Evolutionary conservation across 2,797 vertebrate genomes (phyloP).

Genomic region (Rhinogobio ventralis): DNA sequence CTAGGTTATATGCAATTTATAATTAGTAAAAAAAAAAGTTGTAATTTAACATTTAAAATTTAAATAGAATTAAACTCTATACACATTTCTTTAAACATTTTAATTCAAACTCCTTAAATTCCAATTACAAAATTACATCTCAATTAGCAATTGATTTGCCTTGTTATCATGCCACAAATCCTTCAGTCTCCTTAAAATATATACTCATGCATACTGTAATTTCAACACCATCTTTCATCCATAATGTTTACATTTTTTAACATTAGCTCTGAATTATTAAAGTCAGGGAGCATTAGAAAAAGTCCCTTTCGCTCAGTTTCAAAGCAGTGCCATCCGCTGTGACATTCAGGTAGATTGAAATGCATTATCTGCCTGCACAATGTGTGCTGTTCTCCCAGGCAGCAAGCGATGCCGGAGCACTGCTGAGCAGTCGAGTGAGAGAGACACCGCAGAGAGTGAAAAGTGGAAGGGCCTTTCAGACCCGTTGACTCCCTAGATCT

Average conservation of each 20-base stretch:
- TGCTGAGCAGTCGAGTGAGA: conserved; percentile 36
- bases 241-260: conserved; percentile 55
- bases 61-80: no score
- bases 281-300: conserved; percentile 46
- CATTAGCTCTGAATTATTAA: conserved; percentile 43
- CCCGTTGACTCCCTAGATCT: conserved; percentile 61
- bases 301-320: conserved; percentile 56
- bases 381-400: conserved; percentile 74
- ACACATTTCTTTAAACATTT: not conserved
- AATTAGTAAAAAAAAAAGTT: no score
- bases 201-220: not conserved
- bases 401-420: not conserved
- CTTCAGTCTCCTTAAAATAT: not conserved
- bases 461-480: conserved; percentile 68
- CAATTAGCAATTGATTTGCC: not conserved
- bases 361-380: conserved; percentile 77
- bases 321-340: conserved; percentile 67
- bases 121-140: not conserved
- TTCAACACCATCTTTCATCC: conserved; percentile 46
- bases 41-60: no score
- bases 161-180: not conserved
- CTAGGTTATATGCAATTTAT: no score
- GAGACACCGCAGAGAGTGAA: conserved; percentile 48
- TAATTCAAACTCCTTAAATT: not conserved
- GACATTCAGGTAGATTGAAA: conserved; percentile 81